Base-by-base conservation (phyloP, 2,888 invertebrate genomes). In the Acholoe squamosa region DNA sequence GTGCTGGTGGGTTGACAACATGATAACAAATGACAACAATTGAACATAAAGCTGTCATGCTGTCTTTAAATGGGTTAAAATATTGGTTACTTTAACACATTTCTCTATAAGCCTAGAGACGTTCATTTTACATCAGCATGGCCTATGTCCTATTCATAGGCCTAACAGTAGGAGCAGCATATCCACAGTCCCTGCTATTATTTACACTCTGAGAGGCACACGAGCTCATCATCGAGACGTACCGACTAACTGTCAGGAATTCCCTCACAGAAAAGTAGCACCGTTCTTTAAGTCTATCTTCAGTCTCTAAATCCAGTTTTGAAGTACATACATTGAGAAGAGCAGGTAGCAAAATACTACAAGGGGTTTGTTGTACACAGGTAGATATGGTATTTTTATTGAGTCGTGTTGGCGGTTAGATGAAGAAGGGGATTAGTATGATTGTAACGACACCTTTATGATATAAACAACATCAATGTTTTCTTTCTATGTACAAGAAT, bases 401-500 rank as follows among this genome's bases (percentile, higher is more conserved):
- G 5, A 14, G 28, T 25, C 67, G 31, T n/a, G 3, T 71, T 25
- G 71, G 0, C 3, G 71, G 31, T 28, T 1, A 71, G 0, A 71
- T 25, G 14, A 28, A 7, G 71, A 71, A 28, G 25, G 28, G 71
- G 1, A 16, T 71, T 28, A 5, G 28, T 71, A 25, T n/a, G n/a
- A n/a, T 28, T 3, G n/a, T 71, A 28, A 28, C n/a, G n/a, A n/a
- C 28, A 28, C 3, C 16, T n/a, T 28, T 71, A 71, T 71, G 5
- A 25, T n/a, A 71, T 71, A 71, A 16, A 28, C 14, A 71, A 71
- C 71, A 71, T 5, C 28, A 71, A 14, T 0, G 12, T 0, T 71
- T 14, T 71, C 14, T 14, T 33, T 1, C 77, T 84, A 84, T 84
- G 84, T 84, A 84, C 84, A 84, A 33, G 22, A 51, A 51, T 84